These are phyloP conservation scores for Drosophila mayri DNA, from an alignment of 1,140 invertebrate genomes.

Conservation along the genomic window DNA sequence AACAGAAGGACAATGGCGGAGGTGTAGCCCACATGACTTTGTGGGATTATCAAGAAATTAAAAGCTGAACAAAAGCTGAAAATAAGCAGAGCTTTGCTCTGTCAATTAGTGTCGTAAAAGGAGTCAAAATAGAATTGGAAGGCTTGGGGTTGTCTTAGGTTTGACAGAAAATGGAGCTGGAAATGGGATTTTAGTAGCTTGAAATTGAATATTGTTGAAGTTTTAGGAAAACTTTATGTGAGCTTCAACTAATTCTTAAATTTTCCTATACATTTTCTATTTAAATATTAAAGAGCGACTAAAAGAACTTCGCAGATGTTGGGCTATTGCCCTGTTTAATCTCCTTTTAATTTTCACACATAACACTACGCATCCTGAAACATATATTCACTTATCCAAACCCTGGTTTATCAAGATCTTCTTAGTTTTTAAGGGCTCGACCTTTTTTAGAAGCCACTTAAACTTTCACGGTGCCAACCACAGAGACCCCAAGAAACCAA, in stretches of 20 bases:
- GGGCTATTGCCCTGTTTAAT: not conserved
- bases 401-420: constrained; percentile 4
- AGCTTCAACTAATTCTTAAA: not conserved
- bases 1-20: constrained; percentile 10
- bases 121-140: not conserved
- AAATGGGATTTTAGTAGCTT: not conserved
- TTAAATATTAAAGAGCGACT: not conserved
- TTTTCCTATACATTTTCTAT: not conserved
- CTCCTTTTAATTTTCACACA: not conserved
- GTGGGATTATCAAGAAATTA: constrained; percentile 11
- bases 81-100: constrained; percentile 4
- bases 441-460: not conserved
- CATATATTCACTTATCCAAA: not conserved
- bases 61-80: constrained; percentile 7
- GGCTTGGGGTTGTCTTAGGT: not conserved
- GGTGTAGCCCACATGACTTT: constrained; percentile 6
- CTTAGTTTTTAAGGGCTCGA: not conserved
- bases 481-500: constrained; percentile 18
- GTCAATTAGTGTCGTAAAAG: constrained; percentile 6
- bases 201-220: not conserved
- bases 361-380: too few relatives aligned
- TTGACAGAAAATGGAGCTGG: not conserved
- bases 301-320: not conserved
- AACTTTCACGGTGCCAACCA: constrained; percentile 22
- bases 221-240: too few relatives aligned